These are phyloP conservation scores for Paratilapia polleni DNA, from an alignment of 2,113 vertebrate species.

Conservation along the genomic window DNA sequence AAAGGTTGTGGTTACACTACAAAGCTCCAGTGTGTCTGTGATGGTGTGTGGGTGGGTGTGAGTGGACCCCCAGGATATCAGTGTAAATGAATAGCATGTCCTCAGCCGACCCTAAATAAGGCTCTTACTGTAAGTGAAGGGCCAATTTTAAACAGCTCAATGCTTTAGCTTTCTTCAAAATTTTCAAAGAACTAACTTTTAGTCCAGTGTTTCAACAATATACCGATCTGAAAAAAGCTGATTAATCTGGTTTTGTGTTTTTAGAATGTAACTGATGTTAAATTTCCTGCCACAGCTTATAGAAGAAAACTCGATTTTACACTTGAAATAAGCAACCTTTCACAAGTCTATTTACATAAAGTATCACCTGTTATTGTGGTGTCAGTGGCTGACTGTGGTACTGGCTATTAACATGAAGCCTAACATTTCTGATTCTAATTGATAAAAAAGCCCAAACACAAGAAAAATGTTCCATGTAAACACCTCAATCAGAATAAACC, in stretches of 20 bases:
- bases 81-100: neutral
- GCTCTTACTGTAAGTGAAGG: neutral
- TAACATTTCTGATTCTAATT: neutral
- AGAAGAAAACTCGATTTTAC: neutral
- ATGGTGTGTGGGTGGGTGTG: neutral
- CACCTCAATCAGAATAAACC: neutral
- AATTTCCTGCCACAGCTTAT: accelerated
- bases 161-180: neutral
- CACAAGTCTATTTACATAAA: neutral
- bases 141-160: neutral
- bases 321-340: neutral
- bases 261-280: neutral
- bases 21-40: neutral
- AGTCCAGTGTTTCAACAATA: neutral
- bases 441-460: no score
- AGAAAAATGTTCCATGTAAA: neutral
- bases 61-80: neutral
- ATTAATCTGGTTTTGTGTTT: neutral
- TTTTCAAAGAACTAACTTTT: neutral
- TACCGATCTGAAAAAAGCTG: neutral
- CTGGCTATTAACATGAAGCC: neutral
- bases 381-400: neutral
- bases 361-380: neutral
- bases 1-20: neutral
- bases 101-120: neutral